phyloP scores from a whole-genome alignment of 1,140 invertebrate genomes.

The Eumaeus atala region DNA sequence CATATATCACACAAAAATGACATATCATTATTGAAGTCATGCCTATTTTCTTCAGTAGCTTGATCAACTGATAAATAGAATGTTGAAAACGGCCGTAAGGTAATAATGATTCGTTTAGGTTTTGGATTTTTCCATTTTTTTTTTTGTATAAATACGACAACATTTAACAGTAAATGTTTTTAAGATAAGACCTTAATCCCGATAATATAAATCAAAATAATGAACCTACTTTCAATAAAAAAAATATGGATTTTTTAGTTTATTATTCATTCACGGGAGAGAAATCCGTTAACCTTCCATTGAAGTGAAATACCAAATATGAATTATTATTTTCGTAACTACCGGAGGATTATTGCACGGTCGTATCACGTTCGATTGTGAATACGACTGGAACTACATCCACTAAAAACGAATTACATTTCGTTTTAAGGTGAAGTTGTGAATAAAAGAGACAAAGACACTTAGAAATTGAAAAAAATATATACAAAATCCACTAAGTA shows the following conservation, averaged over 20 bases:
- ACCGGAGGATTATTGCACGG: conserved; percentile 1
- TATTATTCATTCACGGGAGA: conserved; percentile 25
- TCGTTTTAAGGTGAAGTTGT: too few species aligned
- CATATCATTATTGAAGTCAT: too few species aligned
- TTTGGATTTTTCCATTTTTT: too few species aligned
- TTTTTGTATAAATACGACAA: neutral
- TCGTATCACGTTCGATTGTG: neutral
- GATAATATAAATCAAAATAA: neutral
- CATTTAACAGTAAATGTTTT: neutral
- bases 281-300: conserved; percentile 19
- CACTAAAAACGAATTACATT: too few species aligned
- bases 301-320: conserved; percentile 14
- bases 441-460: too few species aligned
- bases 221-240: neutral
- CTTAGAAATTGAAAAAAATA: too few species aligned
- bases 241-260: conserved; percentile 11
- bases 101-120: too few species aligned
- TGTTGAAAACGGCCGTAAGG: too few species aligned
- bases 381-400: conserved; percentile 4
- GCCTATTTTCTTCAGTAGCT: too few species aligned
- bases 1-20: too few species aligned
- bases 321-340: conserved; percentile 10
- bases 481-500: too few species aligned
- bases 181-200: neutral
- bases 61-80: too few species aligned